Conservation (phyloP, 2,888 invertebrate species). For the Drosophila austrosaltans region DNA sequence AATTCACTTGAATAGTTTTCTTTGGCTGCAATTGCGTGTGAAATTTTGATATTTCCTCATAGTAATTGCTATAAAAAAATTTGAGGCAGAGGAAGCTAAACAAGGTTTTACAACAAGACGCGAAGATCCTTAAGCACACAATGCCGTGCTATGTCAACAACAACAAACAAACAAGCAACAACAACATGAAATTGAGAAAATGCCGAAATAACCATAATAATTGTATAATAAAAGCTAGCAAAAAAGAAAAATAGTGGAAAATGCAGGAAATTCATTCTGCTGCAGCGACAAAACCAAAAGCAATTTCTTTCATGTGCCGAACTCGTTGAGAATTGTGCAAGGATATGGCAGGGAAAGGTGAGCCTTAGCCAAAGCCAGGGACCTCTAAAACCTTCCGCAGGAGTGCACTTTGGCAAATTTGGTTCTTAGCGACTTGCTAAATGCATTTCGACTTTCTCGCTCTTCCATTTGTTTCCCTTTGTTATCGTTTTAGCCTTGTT, state of each 20-base stretch:
- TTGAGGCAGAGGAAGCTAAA: slow-evolving; percentile 12
- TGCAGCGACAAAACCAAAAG: slow-evolving; percentile 31
- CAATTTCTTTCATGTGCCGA: slow-evolving; percentile 43
- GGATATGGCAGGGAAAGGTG: not conserved
- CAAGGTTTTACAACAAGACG: slow-evolving; percentile 30
- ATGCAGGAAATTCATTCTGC: slow-evolving; percentile 58
- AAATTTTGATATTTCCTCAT: slow-evolving; percentile 23
- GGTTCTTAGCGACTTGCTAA: slow-evolving; percentile 19
- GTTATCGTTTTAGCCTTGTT: slow-evolving; percentile 32
- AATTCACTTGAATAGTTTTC: slow-evolving; percentile 10
- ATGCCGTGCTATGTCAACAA: slow-evolving; percentile 61
- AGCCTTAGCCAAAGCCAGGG: not conserved
- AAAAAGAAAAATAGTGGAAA: slow-evolving; percentile 24
- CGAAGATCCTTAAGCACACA: slow-evolving; percentile 56
- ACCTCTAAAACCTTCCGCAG: slow-evolving; percentile 15
- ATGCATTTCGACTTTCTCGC: slow-evolving; percentile 27
- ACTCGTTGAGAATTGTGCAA: slow-evolving; percentile 31
- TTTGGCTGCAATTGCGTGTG: slow-evolving; percentile 30
- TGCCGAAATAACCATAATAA: slow-evolving; percentile 56
- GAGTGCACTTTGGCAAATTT: slow-evolving; percentile 1
- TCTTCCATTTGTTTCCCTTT: slow-evolving; percentile 33
- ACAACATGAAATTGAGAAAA: slow-evolving; percentile 28
- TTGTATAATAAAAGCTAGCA: slow-evolving; percentile 18
- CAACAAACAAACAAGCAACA: slow-evolving; percentile 19
- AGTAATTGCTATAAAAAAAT: slow-evolving; percentile 38